A percentile compares a stretch with the other conserved stretches of the same genome.
phyloP scores from a whole-genome alignment of 2,888 invertebrate species.

The Phyto melanocephala region DNA sequence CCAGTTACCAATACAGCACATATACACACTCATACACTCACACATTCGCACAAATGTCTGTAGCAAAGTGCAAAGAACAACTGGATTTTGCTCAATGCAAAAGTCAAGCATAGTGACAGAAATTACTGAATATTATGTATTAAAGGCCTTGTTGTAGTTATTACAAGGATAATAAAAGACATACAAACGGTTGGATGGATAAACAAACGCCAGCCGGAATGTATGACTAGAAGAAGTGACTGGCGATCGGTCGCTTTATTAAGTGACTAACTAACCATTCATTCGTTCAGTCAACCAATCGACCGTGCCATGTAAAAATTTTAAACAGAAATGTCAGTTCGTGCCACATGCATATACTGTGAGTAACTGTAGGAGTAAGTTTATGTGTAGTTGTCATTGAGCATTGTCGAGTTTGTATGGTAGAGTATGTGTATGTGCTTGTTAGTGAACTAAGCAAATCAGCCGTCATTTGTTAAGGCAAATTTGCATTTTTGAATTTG shows the following conservation, averaged over 20 bases:
- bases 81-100: neutral
- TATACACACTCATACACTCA: neutral
- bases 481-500: constrained; percentile 50
- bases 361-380: neutral
- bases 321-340: neutral
- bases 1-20: constrained; percentile 5
- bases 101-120: neutral
- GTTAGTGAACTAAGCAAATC: constrained; percentile 29
- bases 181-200: neutral
- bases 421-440: neutral
- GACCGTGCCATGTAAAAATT: constrained; percentile 34
- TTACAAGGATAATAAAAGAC: constrained; percentile 31
- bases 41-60: neutral
- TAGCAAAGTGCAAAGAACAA: constrained; percentile 38
- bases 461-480: constrained; percentile 42
- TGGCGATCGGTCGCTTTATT: neutral
- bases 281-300: constrained; percentile 39
- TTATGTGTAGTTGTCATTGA: neutral
- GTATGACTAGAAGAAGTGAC: neutral
- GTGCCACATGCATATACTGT: neutral
- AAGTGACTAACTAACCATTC: constrained; percentile 23
- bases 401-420: too few species aligned
- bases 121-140: constrained; percentile 36
- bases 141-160: constrained; percentile 20
- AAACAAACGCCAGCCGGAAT: neutral